Evolutionary conservation across 2,888 invertebrate genomes (phyloP).

Genomic region (Dendrolimus houi): DNA sequence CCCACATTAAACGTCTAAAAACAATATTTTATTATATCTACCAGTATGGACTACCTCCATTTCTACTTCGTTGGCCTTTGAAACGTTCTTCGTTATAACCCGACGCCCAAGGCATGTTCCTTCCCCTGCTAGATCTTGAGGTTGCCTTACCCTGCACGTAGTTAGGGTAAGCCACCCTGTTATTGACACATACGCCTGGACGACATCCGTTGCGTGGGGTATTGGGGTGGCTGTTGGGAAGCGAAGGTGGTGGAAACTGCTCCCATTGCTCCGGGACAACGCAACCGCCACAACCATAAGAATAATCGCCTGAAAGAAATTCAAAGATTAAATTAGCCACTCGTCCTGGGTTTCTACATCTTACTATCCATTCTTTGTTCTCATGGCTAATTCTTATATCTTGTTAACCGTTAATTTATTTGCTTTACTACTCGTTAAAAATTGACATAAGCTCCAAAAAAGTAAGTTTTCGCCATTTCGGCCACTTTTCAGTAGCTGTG

Average conservation of each 20-base stretch:
- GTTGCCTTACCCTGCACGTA: conserved; percentile 39
- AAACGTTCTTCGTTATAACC: conserved; percentile 52
- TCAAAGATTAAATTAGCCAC: no score
- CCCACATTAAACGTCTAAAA: no score
- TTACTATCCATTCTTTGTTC: no score
- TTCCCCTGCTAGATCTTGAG: conserved; percentile 39
- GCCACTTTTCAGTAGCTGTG: no score
- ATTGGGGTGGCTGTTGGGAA: conserved; percentile 42
- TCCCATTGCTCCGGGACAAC: conserved; percentile 57
- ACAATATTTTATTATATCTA: conserved; percentile 18
- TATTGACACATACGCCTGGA: conserved; percentile 48
- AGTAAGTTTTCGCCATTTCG: no score
- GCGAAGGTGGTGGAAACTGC: conserved; percentile 37
- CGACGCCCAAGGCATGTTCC: conserved; percentile 58
- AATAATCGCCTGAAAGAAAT: conserved; percentile 42
- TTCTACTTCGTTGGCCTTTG: conserved; percentile 56
- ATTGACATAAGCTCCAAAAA: no score
- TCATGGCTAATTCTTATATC: no score
- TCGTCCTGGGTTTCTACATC: no score
- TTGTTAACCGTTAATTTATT: no score
- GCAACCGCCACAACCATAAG: conserved; percentile 51
- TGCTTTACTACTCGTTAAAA: no score
- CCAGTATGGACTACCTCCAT: conserved; percentile 60
- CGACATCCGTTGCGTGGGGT: conserved; percentile 59
- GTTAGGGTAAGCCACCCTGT: conserved; percentile 33